Conservation (phyloP, 92 coral and sea anemone species). For the Pocillopora meandrina region DNA sequence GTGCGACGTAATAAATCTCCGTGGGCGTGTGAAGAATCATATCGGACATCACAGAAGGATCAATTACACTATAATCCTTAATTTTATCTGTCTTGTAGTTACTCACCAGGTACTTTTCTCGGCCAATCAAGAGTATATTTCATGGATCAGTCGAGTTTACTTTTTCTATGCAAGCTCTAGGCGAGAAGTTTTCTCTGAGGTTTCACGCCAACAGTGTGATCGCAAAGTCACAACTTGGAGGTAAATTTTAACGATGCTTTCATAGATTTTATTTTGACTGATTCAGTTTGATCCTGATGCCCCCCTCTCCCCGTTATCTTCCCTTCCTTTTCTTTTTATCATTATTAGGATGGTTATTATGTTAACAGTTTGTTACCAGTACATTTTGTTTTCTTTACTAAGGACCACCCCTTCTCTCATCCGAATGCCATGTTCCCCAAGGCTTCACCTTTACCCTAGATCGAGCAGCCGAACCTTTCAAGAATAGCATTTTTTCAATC, state of each 20-base stretch:
- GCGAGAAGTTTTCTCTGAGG: not conserved
- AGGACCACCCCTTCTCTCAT: not conserved
- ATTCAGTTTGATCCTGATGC: too few relatives aligned
- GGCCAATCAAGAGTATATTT: not conserved
- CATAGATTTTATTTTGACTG: too few relatives aligned
- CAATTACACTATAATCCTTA: too few relatives aligned
- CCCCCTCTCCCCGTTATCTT: too few relatives aligned
- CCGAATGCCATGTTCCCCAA: not conserved
- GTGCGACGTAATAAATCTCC: too few relatives aligned
- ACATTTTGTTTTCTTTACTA: not conserved
- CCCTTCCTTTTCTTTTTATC: not conserved
- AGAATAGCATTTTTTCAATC: not conserved
- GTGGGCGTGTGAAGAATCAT: too few relatives aligned
- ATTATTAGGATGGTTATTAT: too few relatives aligned
- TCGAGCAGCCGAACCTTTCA: not conserved
- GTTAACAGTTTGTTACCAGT: too few relatives aligned
- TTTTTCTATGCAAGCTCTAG: conserved; percentile 14
- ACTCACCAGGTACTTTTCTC: conserved; percentile 15
- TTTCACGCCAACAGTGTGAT: not conserved
- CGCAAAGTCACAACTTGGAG: conserved; percentile 18
- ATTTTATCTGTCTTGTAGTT: conserved; percentile 6
- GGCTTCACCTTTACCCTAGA: conserved; percentile 14
- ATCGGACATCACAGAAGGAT: too few relatives aligned
- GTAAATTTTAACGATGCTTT: not conserved
- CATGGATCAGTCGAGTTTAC: conserved; percentile 24